Conservation (phyloP, 2,797 vertebrate species). For the Kryptolebias ocellatus region DNA sequence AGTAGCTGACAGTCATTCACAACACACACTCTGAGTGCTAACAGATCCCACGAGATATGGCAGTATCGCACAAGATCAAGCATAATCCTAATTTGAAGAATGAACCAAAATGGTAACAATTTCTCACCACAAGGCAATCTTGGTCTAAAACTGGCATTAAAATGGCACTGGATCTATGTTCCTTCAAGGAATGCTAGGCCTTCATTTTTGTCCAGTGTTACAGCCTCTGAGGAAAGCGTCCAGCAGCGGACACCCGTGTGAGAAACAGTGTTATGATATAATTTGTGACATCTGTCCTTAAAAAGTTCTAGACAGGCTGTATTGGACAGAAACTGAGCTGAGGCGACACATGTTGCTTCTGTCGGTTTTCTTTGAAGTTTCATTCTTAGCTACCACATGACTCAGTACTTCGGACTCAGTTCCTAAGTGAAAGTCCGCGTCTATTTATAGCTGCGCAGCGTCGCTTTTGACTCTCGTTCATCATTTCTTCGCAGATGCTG, state of each 20-base stretch:
- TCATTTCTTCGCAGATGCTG: not conserved
- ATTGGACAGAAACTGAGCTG: not conserved
- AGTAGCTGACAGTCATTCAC: too few species aligned
- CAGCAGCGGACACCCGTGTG: not conserved
- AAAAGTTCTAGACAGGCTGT: too few species aligned
- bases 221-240: not conserved
- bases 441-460: constrained; percentile 33
- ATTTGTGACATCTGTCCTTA: too few species aligned
- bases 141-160: too few species aligned
- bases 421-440: constrained; percentile 18
- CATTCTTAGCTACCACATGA: not conserved
- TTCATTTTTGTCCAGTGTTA: not conserved
- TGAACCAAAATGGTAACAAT: too few species aligned
- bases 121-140: too few species aligned
- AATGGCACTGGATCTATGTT: too few species aligned
- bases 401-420: not conserved
- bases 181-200: too few species aligned
- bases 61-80: too few species aligned
- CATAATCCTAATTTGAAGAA: too few species aligned
- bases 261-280: constrained; percentile 7
- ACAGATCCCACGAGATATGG: too few species aligned
- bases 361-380: constrained; percentile 21
- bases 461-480: not conserved
- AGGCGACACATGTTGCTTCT: not conserved
- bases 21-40: too few species aligned